Evolutionary conservation across 2,888 invertebrate species (phyloP), one percentile per base, ranked within the genome.

Genomic region (Apamea sordens): DNA sequence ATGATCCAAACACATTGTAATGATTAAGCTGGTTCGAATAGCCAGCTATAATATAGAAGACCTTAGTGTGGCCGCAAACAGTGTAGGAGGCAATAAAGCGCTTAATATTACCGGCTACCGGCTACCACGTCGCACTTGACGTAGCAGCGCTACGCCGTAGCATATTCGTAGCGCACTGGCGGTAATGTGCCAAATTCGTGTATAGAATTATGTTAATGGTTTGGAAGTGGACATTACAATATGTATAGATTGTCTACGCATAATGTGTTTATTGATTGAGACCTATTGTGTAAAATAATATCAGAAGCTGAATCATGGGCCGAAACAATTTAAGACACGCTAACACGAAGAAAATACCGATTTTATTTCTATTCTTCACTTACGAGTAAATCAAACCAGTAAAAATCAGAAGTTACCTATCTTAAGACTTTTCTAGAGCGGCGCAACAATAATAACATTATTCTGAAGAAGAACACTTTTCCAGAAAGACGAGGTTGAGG

Each of bases 111-210:
- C 80, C 50, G 82, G 74, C 75, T 80, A 88, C 80, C 50, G 82
- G 74, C 75, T 77, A 83, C 72, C 69, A 76, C 74, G 80, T 80
- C 77, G 71, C 73, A 82, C 80, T 88, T 86, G 82, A 81, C 78
- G 88, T 88, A 88, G 86, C 82, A 82, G 84, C 79, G 65, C 88
- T 88, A 86, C 82, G 86, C 65, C 86, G 87, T 88, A 88, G 88
- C 80, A 82, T 53, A 76, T 71, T 85, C 84, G 85, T 80, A 83
- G 79, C 71, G 76, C 77, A 78, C 59, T 65, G 61, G 47, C 77
- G 68, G 73, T 81, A 87, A 86, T 86, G 84, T 81, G 75, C 77
- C 79, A 86, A 87, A 77, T 79, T 80, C 74, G 68, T 85, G 73
- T 81, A 74, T 50, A 68, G 72, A 78, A 86, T 80, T 77, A 80